Conservation (phyloP, 2,797 vertebrate species). For the Avahi laniger region DNA sequence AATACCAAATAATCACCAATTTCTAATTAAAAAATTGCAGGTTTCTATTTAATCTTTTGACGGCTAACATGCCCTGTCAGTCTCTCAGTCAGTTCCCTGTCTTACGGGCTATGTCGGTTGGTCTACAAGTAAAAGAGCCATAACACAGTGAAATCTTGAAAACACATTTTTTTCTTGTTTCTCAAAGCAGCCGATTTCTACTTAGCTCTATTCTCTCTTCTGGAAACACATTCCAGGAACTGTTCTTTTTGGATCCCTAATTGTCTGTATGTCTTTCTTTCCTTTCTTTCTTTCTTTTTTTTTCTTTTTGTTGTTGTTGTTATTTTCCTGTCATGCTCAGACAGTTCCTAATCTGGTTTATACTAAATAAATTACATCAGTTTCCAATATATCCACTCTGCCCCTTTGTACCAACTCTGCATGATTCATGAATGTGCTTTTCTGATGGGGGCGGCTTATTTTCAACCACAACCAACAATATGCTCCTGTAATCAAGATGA, state of each 20-base stretch:
- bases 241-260: neutral
- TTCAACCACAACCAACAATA: neutral
- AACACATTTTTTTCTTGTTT: neutral
- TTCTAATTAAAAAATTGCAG: neutral
- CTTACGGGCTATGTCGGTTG: neutral
- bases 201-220: neutral
- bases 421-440: neutral
- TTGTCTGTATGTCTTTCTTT: neutral
- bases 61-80: neutral
- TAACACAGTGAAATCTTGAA: neutral
- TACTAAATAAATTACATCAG: neutral
- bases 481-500: neutral
- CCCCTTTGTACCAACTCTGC: neutral
- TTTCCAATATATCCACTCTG: constrained; percentile 22
- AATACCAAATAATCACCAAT: constrained; percentile 28
- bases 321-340: neutral
- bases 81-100: neutral
- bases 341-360: neutral
- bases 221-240: neutral
- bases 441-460: neutral
- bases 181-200: neutral
- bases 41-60: neutral
- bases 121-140: neutral
- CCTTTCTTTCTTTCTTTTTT: too few species aligned
- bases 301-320: too few species aligned